Base-by-base conservation (phyloP, 1,140 invertebrate genomes). In the Diploscapter pachys region DNA sequence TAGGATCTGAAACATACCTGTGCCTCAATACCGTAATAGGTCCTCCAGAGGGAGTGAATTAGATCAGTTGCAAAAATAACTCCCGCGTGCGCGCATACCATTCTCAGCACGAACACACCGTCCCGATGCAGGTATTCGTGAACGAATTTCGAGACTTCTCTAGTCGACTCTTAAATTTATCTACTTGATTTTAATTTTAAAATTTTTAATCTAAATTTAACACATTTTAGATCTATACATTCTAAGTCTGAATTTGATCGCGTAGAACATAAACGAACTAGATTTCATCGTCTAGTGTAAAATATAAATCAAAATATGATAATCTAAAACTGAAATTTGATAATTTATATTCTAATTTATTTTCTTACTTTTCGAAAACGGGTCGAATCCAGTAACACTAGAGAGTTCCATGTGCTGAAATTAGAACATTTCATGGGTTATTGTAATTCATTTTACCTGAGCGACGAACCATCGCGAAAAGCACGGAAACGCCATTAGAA, bases 101-200 rank as follows among this genome's bases (percentile, higher is more conserved):
- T 86, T 63, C 87, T 78, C 52, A 89, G 80, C 4, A 88, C 86
- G 78, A 89, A 88, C 55, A 89, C 86, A 3, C 88, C 88, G 78
- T 89, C 88, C 67, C 86, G 86, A 55, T 87, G 82, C 4, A 89
- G 79, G 79, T 88, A 89, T 64, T 88, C 85, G 73, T 87, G 84
- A 3, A 86, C 85, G 78, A 88, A 89, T 59, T 67, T 62, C 57
- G 53, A 61, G 6, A 86, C 77, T 62, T 83, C 71, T 67, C 82
- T 80, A 55, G 65, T 53, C 31, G 70, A 55, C 8, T 63, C 74
- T 73, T 55, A 76, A 70, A 56, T n/a, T 13, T 49, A 31, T 69
- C 65, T 70, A 31, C 63, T 80, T 52, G 55, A 49, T 4, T 5
- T 11, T 13, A 49, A 57, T 52, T 13, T 68, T 11, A 68, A 49